Base-by-base conservation (phyloP, 2,888 invertebrate genomes). In the Ceratothoa steindachneri region DNA sequence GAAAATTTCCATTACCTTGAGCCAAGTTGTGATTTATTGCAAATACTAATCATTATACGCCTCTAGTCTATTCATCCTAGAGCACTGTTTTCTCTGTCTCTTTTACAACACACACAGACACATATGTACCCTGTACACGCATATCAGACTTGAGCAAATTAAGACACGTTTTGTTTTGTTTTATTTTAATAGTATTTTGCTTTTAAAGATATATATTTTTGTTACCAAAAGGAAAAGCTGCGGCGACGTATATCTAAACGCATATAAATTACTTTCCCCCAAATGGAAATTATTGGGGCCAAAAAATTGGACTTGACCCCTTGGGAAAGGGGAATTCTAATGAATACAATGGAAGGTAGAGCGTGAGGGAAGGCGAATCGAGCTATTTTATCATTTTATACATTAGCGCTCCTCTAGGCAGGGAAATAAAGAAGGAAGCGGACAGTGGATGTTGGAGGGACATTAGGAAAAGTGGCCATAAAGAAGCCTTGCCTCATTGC, bases 231-330 rank as follows among this genome's bases (percentile, higher is more conserved):
- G n/a, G n/a, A n/a, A n/a, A n/a, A n/a, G n/a, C n/a, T n/a, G n/a
- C n/a, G n/a, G n/a, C n/a, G n/a, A 9, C 15, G 5, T 41, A 15
- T 41, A 41, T 41, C 41, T 41, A 41, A 41, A 15, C 41, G 41
- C 41, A 41, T 41, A 41, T 41, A 41, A 41, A 41, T 41, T 41
- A 41, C 41, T 55, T 55, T 55, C 19, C 24, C 55, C 7, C 5
- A 55, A 22, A 7, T 12, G 7, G 55, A 22, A 55, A 55, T 15
- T 55, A 55, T 15, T 55, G 7, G 7, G 7, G 24, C 24, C 15
- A 55, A 55, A 55, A 55, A 55, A 55, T 55, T 55, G 55, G 55
- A 55, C 55, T 55, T 55, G 55, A 55, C 55, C 55, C 55, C 55
- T 19, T 55, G 55, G 55, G 55, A 55, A 55, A 55, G 55, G 55